Evolutionary conservation across 2,113 vertebrate species (phyloP), one percentile per base, ranked within the genome.

Genomic region (Chaetodon trifascialis): DNA sequence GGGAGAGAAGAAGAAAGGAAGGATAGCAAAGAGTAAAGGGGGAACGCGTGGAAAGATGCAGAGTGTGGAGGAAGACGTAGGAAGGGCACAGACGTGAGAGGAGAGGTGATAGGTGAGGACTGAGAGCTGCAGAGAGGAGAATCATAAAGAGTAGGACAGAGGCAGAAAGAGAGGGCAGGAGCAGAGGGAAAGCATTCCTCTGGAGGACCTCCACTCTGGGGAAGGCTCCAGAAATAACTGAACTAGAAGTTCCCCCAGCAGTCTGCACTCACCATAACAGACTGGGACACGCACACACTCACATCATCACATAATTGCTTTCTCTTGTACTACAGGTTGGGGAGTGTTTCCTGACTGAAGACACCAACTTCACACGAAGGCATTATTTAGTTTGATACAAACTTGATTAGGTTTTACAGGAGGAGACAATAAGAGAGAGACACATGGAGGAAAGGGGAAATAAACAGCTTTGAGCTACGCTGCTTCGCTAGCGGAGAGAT

Each of bases 361-460:
- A 93, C 92, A 91, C 91, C 83, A 88, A 94, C 95, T 95, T 94
- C 94, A 95, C 88, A 84, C 93, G 90, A 88, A 74, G 84, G 91
- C 94, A 94, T 95, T 94, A 95, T 94, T 95, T 93, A 91, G 93
- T 92, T 93, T 94, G 93, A 94, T 95, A 92, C 93, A 93, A 92
- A 95, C 92, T 94, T 94, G 94, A 95, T 95, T 93, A 95, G 94
- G 92, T 92, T 91, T 94, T 93, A 85, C 79, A 70, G 69, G 60
- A 72, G 44, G 67, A 73, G 86, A 54, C 65, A 73, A 63, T 52
- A 19, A 70, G 46, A 63, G 21, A 62, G 70, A 58, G 68, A 73
- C 73, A 71, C 44, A 9, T 71, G 70, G 79, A 83, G 81, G 77
- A 64, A 85, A 55, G 1, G 71, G 66, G 86, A 87, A 86, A 87